These are phyloP conservation scores for Benitochromis conjunctus DNA, from an alignment of 2,113 vertebrate genomes.

Conservation along the genomic window DNA sequence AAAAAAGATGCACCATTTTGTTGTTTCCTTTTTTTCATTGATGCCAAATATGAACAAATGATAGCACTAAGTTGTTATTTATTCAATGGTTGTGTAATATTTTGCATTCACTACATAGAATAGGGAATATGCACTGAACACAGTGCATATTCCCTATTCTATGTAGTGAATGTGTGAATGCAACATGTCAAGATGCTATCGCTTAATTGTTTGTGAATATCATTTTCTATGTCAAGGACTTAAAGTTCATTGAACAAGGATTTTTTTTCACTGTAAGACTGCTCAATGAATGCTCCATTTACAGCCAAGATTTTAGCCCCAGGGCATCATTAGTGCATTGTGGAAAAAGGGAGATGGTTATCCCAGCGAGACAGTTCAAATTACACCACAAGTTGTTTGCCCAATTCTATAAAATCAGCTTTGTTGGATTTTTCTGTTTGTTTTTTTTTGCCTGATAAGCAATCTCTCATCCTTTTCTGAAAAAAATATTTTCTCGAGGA, in stretches of 20 bases:
- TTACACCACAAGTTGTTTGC: not conserved
- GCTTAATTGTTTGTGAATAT: not conserved
- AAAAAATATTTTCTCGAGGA: not conserved
- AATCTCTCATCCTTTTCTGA: not conserved
- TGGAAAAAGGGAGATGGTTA: not conserved
- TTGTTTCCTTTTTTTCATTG: not conserved
- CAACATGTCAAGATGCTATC: not conserved
- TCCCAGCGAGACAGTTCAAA: not conserved
- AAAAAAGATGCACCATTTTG: not conserved
- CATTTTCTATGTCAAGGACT: not conserved
- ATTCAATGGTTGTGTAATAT: not conserved
- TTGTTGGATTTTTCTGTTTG: not conserved
- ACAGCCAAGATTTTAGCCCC: not conserved
- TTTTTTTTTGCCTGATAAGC: not conserved
- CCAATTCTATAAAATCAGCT: not conserved
- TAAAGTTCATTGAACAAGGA: not conserved
- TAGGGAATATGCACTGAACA: too few relatives aligned
- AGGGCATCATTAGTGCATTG: not conserved
- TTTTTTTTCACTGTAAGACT: not conserved
- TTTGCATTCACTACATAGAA: too few relatives aligned
- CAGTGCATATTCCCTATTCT: not conserved
- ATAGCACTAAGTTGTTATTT: not conserved
- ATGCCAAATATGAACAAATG: not conserved
- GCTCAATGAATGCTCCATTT: not conserved
- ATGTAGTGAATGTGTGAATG: not conserved